Conservation (phyloP, 2,888 invertebrate species). For the Steinernema hermaphroditum region DNA sequence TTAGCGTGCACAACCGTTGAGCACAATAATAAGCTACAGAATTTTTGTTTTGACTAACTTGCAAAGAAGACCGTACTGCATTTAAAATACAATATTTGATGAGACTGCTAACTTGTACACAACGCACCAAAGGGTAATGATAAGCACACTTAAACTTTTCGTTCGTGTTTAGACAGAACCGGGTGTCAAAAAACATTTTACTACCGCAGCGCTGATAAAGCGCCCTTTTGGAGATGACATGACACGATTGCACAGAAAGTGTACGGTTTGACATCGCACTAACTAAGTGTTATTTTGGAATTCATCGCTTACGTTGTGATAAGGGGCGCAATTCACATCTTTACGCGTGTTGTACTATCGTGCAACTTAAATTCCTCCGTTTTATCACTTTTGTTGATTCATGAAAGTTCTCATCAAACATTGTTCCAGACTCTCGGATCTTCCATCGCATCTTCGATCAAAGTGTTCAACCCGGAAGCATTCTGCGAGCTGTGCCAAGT, state of each 20-base stretch:
- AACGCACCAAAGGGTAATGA: too few species aligned
- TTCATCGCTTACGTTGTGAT: conserved; percentile 21
- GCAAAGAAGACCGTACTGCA: too few species aligned
- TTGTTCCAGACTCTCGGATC: conserved; percentile 19
- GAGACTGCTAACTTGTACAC: too few species aligned
- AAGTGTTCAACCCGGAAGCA: conserved; percentile 21
- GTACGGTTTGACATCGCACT: background rate
- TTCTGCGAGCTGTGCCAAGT: conserved; percentile 28
- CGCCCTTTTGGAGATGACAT: too few species aligned
- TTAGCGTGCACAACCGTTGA: too few species aligned
- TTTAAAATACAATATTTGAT: too few species aligned
- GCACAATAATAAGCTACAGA: too few species aligned
- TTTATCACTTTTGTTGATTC: conserved; percentile 1
- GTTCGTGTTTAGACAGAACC: background rate
- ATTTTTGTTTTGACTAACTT: too few species aligned
- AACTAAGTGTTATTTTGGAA: conserved; percentile 28
- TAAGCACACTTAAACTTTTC: too few species aligned
- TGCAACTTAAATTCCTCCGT: background rate
- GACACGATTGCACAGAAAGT: too few species aligned
- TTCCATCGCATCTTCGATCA: conserved; percentile 18
- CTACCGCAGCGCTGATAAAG: conserved; percentile 22
- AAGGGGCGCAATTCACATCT: background rate
- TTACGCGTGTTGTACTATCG: background rate
- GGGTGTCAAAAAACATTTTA: conserved; percentile 8
- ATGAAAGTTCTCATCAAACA: background rate